phyloP scores from a whole-genome alignment of 1,140 invertebrate genomes.

The Procambarus clarkii region DNA sequence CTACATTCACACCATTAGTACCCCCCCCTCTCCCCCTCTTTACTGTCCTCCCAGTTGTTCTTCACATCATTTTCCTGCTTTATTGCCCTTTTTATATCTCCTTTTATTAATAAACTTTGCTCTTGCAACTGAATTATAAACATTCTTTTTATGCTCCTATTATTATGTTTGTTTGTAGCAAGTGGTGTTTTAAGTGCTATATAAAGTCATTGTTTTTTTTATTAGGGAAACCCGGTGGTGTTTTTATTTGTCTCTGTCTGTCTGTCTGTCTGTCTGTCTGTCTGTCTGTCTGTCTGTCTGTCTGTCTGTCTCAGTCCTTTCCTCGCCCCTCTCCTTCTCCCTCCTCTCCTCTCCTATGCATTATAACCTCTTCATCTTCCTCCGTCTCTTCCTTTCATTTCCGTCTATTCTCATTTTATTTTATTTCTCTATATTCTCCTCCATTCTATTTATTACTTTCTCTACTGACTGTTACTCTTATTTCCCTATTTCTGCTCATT shows the following conservation, averaged over 20 bases:
- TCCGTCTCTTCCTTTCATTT: background rate
- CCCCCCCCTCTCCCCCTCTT: background rate
- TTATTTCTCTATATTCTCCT: background rate
- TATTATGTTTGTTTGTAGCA: too few relatives aligned
- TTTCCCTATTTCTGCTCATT: background rate
- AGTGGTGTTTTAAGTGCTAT: too few relatives aligned
- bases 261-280: background rate
- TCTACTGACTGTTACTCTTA: background rate
- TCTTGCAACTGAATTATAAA: too few relatives aligned
- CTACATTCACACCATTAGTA: background rate
- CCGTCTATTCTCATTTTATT: background rate
- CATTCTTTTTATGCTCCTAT: too few relatives aligned
- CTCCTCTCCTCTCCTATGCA: too few relatives aligned
- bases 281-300: background rate
- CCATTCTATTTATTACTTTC: background rate
- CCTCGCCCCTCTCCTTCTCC: too few relatives aligned
- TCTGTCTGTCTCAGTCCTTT: background rate
- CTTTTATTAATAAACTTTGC: too few relatives aligned
- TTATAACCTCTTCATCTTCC: background rate
- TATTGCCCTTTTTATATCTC: too few relatives aligned
- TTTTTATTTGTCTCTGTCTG: too few relatives aligned
- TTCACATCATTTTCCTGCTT: background rate
- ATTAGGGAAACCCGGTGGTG: too few relatives aligned
- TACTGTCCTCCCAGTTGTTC: background rate
- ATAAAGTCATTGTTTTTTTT: too few relatives aligned